Base-by-base conservation (phyloP, 2,113 vertebrate genomes). In the Tetraodon nigroviridis region DNA sequence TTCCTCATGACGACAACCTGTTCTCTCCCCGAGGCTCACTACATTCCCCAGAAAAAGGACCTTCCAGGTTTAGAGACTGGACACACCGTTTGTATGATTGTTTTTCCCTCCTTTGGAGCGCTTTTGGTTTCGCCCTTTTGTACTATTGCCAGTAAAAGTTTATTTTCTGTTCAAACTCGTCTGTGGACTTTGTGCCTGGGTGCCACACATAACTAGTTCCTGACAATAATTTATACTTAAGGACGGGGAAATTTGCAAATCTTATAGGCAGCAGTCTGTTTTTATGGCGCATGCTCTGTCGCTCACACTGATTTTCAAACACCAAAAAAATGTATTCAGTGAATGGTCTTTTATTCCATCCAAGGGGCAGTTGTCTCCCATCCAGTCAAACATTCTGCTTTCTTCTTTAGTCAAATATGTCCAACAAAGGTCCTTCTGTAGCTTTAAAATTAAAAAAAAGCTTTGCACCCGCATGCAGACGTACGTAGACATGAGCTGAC, bases 331-430 rank as follows among this genome's bases (percentile, higher is more conserved):
- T 18, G 49, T n/a, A 58, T 51, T 73, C 62, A 61, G 51, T 67
- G 59, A 78, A 79, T 75, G 56, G 44, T 65, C 67, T 73, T 75
- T 81, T 73, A 50, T 75, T 47, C 29, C 29, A 7, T 32, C 1
- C 27, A 29, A 29, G 27, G 47, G 70, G 42, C 71, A 73, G 48
- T 41, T 17, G 24, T 55, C 60, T 59, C 54, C 22, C 16, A 66
- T 70, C 75, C 49, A 67, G 5, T 60, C 37, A 5, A 37, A 15
- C 27, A 24, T 5, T 2, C 5, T 14, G 17, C 55, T 69, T 53
- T 32, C 24, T 22, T 61, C 27, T 37, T 52, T 24, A 40, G 18
- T 71, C 57, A 59, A 55, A 67, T 58, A 45, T 18, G 8, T 48
- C 40, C 57, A 37, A 62, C 55, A 76, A 61, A 71, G 67, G 61